Evolutionary conservation across 2,888 invertebrate species (phyloP).

Genomic region (Dolichopus griseipennis): DNA sequence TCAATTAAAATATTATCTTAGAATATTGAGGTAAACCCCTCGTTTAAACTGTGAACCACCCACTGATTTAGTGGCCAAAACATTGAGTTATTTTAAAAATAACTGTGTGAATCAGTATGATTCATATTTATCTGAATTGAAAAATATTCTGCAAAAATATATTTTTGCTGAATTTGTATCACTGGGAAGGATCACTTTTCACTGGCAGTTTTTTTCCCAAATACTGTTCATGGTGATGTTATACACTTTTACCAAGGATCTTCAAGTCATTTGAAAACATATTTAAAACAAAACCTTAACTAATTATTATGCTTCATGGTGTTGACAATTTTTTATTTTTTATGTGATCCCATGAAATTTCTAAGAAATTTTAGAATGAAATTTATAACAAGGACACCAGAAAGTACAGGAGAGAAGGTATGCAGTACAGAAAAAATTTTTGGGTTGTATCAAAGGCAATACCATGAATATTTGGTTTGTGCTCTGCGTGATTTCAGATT

Average conservation of each 20-base stretch:
- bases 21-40: too few species aligned
- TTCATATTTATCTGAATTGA: neutral
- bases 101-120: neutral
- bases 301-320: neutral
- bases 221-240: neutral
- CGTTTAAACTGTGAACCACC: neutral
- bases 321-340: neutral
- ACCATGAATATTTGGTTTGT: neutral
- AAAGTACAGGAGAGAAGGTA: too few species aligned
- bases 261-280: too few species aligned
- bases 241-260: too few species aligned
- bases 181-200: neutral
- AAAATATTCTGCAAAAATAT: too few species aligned
- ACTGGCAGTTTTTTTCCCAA: neutral
- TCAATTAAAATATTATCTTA: too few species aligned
- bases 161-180: too few species aligned
- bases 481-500: neutral
- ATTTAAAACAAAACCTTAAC: neutral
- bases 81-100: neutral
- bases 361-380: too few species aligned
- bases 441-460: too few species aligned
- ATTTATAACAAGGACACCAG: too few species aligned
- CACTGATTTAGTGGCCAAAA: constrained; percentile 3
- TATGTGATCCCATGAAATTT: too few species aligned
- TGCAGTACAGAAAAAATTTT: too few species aligned